Evolutionary conservation across 2,888 invertebrate genomes (phyloP).

Genomic region (Pammene fasciana): DNA sequence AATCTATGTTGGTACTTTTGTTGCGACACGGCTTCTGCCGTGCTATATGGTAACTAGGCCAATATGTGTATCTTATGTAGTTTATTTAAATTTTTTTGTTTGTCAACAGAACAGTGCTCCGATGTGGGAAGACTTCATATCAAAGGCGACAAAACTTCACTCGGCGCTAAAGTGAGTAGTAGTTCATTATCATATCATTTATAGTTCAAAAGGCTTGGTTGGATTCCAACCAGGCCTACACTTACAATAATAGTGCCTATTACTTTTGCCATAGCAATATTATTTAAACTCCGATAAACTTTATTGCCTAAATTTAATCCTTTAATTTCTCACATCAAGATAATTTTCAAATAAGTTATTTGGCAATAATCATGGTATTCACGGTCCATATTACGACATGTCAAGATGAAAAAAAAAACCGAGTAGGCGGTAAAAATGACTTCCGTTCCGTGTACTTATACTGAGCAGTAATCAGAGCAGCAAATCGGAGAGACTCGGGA

Average conservation of each 20-base stretch:
- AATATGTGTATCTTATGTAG: no score
- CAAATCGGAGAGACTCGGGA: constrained; percentile 21
- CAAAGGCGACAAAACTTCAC: constrained; percentile 97
- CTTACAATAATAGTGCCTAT: not conserved
- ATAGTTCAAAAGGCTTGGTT: no score
- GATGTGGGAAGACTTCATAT: constrained; percentile 97
- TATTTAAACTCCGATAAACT: not conserved
- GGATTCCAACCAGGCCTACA: no score
- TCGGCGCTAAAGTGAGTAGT: constrained; percentile 93
- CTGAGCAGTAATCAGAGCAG: constrained; percentile 23
- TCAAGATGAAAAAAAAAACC: not conserved
- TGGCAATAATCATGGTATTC: not conserved
- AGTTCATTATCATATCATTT: not conserved
- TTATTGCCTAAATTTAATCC: not conserved
- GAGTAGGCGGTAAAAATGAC: constrained; percentile 4
- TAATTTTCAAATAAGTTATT: no score
- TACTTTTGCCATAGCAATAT: constrained; percentile 21
- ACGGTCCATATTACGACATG: not conserved
- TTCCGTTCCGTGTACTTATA: constrained; percentile 12
- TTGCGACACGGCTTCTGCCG: no score
- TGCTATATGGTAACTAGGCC: no score
- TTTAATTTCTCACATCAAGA: no score
- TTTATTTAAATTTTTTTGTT: constrained; percentile 53
- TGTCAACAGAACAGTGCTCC: constrained; percentile 94
- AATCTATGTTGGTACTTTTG: no score